Base-by-base conservation (phyloP, 2,888 invertebrate species). In the Eledone cirrhosa region DNA sequence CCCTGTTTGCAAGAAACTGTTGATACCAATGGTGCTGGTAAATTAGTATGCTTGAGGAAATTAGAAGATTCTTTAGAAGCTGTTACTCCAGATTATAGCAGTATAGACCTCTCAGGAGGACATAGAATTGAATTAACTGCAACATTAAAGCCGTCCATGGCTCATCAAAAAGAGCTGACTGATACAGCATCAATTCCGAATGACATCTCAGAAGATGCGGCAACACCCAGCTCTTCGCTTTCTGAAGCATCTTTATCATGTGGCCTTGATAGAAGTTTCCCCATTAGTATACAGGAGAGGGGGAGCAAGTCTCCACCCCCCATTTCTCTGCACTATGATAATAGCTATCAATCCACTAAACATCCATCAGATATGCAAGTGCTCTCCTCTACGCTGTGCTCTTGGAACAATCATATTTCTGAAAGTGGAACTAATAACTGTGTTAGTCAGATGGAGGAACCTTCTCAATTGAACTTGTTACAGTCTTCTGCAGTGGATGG, bases 221-320 rank as follows among this genome's bases (percentile, higher is more conserved):
- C 72, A 33, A 33, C 29, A 13, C 69, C 69, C n/a, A 72, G 41
- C 33, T 72, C 33, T 72, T 22, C 72, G n/a, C 72, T 72, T 72
- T 72, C 72, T n/a, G 41, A 72, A 72, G 72, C 31, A 72, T 72
- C 72, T 72, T 72, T 69, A 69, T 69, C 41, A 41, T 33, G 33
- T 72, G 72, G 72, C 72, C 72, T 72, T 72, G 72, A 72, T 41
- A 33, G 41, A 33, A 72, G 41, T 72, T 72, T 72, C 41, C 33
- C 72, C 31, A 31, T 72, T n/a, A 41, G n/a, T 72, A 33, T 72
- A 41, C 72, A 72, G 19, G 72, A 72, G 41, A 72, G 41, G 22
- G 41, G 31, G 19, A 72, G 72, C 41, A 72, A 72, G 33, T 72
- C 33, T 72, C 22, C 72, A 72, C n/a, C 22, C 31, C 24, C 72